Percentiles rank a stretch among this genome's conserved stretches.
phyloP scores from a whole-genome alignment of 2,113 vertebrate species.

The Strigops habroptila region DNA sequence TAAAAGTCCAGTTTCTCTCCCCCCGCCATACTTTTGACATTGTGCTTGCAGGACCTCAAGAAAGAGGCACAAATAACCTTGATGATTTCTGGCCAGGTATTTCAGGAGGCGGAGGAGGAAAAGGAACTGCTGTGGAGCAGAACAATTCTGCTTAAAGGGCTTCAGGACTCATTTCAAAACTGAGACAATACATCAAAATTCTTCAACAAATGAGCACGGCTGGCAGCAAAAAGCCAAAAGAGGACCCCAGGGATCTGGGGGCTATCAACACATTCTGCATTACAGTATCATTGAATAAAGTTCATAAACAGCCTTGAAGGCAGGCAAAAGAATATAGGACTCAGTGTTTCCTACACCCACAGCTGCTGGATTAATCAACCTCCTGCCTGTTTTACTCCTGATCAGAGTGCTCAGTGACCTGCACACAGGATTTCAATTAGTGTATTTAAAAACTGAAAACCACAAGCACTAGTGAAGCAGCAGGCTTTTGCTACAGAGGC shows the following conservation, averaged over 20 bases:
- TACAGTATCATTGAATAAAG: background rate
- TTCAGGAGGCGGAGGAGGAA: background rate
- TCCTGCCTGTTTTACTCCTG: background rate
- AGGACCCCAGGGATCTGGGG: background rate
- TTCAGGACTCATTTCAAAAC: background rate
- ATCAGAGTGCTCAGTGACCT: background rate
- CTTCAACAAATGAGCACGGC: background rate
- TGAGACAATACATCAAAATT: background rate
- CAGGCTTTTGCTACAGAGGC: background rate
- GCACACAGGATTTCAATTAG: background rate
- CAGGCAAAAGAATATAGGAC: background rate
- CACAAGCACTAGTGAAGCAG: background rate
- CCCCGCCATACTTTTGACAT: background rate
- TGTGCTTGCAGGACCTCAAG: background rate
- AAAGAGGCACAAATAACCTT: background rate
- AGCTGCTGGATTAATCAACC: background rate
- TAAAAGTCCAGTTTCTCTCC: background rate
- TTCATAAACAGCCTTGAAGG: background rate
- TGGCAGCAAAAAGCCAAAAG: background rate
- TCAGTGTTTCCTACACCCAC: background rate
- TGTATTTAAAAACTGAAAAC: background rate
- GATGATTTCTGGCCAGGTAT: background rate
- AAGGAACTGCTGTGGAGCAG: background rate
- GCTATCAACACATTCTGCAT: background rate
- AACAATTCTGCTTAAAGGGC: background rate